Evolutionary conservation across 2,797 vertebrate genomes (phyloP).

Genomic region (Tauraco hartlaubi): DNA sequence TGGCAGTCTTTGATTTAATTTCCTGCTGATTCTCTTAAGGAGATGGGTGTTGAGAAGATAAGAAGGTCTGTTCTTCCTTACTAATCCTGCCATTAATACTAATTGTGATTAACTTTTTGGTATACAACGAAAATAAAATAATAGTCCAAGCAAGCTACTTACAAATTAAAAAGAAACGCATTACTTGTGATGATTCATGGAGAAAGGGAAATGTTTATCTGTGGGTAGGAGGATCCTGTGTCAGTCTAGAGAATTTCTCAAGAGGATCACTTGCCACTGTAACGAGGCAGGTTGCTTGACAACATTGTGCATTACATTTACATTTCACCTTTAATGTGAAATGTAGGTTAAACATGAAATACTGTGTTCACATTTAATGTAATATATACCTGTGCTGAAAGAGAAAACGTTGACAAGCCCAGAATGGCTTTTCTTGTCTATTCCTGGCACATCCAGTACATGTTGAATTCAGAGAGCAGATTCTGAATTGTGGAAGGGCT

Average conservation of each 20-base stretch:
- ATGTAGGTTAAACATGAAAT: background rate
- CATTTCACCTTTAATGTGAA: background rate
- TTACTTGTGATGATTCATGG: background rate
- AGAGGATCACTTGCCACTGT: background rate
- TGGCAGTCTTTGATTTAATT: background rate
- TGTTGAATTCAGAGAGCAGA: background rate
- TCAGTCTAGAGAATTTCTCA: background rate
- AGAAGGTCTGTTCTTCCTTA: background rate
- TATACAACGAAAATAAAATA: background rate
- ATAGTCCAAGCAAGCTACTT: background rate
- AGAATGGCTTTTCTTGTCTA: background rate
- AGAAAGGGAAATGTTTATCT: background rate
- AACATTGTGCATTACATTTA: background rate
- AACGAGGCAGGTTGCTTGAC: background rate
- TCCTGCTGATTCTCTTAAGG: background rate
- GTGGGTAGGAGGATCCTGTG: background rate
- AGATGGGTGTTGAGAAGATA: background rate
- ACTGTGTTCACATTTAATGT: background rate
- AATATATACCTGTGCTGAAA: rapidly evolving
- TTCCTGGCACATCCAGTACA: background rate
- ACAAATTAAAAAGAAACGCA: rapidly evolving
- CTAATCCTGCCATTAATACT: background rate
- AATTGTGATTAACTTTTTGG: background rate
- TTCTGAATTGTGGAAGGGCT: background rate
- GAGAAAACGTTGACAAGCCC: background rate